Conservation (phyloP, 2,888 invertebrate genomes). For the Trimorus sp. region DNA sequence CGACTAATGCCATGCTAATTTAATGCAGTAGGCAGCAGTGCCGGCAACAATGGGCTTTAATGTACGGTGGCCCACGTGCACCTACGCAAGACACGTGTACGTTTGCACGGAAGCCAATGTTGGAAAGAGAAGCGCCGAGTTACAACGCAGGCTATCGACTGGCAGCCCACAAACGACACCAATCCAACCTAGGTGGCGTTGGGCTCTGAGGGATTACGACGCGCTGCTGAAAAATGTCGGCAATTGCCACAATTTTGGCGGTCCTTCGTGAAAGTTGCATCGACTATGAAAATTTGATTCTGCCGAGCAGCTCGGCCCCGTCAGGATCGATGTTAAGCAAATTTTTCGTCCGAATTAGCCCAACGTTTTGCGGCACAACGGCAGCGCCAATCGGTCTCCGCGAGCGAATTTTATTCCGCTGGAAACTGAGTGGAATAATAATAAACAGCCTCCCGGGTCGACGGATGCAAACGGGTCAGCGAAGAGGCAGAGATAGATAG, state of each 20-base stretch:
- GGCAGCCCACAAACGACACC: conserved; percentile 38
- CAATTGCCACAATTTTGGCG: too few species aligned
- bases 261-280: too few species aligned
- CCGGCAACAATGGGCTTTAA: conserved; percentile 74
- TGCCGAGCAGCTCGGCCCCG: too few species aligned
- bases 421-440: background rate
- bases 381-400: too few species aligned
- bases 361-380: too few species aligned
- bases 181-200: conserved; percentile 20
- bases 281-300: too few species aligned
- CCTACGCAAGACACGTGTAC: conserved; percentile 47
- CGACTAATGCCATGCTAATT: conserved; percentile 78
- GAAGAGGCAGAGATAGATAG: background rate
- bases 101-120: conserved; percentile 48
- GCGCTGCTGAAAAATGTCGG: too few species aligned
- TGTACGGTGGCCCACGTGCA: conserved; percentile 57
- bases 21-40: conserved; percentile 74
- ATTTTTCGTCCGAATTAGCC: too few species aligned
- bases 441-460: background rate
- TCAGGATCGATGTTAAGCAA: too few species aligned
- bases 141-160: background rate
- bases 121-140: background rate
- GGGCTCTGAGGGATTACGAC: too few species aligned
- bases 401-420: too few species aligned
- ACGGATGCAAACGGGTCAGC: background rate